Percentiles rank a stretch among this genome's conserved stretches.
Evolutionary conservation across 2,113 vertebrate species (phyloP).

Genomic region (Callopanchax toddi): DNA sequence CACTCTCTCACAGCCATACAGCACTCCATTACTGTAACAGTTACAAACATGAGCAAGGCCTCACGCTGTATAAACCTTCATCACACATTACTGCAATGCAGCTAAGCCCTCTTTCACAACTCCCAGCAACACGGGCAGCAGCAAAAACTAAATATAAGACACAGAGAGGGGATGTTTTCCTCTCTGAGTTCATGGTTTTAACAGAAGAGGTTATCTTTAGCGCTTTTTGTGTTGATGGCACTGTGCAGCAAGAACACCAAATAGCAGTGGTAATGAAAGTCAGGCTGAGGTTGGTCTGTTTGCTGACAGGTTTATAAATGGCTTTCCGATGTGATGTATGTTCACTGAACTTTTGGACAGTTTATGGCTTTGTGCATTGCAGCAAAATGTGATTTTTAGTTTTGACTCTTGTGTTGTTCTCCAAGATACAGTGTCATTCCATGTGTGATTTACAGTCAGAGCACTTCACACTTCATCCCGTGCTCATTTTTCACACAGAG

Average conservation of each 20-base stretch:
- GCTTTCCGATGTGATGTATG: conserved; percentile 77
- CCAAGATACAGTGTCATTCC: conserved; percentile 33
- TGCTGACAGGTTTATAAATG: conserved; percentile 80
- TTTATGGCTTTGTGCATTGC: conserved; percentile 58
- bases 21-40: conserved; percentile 16
- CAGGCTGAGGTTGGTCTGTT: conserved; percentile 63
- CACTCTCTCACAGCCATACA: background rate
- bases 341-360: conserved; percentile 74
- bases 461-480: conserved; percentile 25
- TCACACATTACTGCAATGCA: conserved; percentile 47
- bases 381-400: conserved; percentile 53
- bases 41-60: conserved; percentile 12
- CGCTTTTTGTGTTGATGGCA: conserved; percentile 38
- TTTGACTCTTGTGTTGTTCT: conserved; percentile 44
- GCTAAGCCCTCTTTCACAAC: conserved; percentile 28
- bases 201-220: conserved; percentile 34
- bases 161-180: conserved; percentile 35
- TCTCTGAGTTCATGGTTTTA: conserved; percentile 42
- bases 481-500: conserved; percentile 4
- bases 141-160: conserved; percentile 49
- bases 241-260: conserved; percentile 44
- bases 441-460: conserved; percentile 34
- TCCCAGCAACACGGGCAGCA: conserved; percentile 12
- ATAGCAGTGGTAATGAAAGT: conserved; percentile 67
- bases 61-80: conserved; percentile 19